Evolutionary conservation across 1,140 invertebrate genomes (phyloP).

Genomic region (Psilanteris sp.): DNA sequence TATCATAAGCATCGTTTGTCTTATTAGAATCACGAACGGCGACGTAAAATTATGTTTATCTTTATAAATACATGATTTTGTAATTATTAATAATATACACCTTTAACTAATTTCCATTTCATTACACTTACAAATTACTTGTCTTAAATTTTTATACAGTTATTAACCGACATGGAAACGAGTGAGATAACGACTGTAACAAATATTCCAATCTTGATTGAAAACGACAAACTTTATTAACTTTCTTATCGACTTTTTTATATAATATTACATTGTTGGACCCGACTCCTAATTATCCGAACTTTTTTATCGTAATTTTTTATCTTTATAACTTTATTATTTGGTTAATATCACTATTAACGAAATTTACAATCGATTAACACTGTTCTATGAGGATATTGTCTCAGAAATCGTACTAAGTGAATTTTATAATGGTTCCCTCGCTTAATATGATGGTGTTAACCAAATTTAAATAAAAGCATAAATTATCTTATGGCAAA

Average conservation of each 20-base stretch:
- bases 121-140: background rate
- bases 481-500: too few species aligned
- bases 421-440: too few species aligned
- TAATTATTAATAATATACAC: too few species aligned
- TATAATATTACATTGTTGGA: too few species aligned
- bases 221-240: conserved; percentile 26
- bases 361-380: background rate
- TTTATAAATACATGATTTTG: too few species aligned
- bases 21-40: background rate
- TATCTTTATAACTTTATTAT: conserved; percentile 24
- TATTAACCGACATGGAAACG: conserved; percentile 10
- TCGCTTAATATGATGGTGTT: too few species aligned
- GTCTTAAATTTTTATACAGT: background rate
- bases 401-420: too few species aligned
- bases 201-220: conserved; percentile 21
- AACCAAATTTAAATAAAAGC: too few species aligned
- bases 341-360: conserved; percentile 9
- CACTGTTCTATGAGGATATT: too few species aligned
- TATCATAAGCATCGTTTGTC: too few species aligned
- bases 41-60: too few species aligned
- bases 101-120: background rate
- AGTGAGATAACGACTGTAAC: conserved; percentile 8
- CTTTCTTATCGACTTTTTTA: conserved; percentile 25
- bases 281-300: conserved; percentile 2
- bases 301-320: conserved; percentile 22